A percentile compares a stretch with the other conserved stretches of the same genome.
Evolutionary conservation across 2,888 invertebrate genomes (phyloP).

Genomic region (Chloroclysta siterata): DNA sequence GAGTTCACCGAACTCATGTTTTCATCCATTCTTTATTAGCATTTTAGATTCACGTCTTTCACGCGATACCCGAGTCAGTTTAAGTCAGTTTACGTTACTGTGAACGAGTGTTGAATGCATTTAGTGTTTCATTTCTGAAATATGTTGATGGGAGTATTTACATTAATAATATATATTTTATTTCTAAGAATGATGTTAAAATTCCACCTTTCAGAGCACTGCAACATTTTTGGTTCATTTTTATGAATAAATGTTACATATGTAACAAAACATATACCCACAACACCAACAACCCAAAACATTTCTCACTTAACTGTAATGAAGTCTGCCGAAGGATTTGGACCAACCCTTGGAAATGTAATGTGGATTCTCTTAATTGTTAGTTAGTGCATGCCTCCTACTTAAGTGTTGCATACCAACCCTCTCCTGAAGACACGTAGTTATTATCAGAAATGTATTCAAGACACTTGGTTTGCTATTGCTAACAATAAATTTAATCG

Average conservation of each 20-base stretch:
- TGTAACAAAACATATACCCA: too few relatives aligned
- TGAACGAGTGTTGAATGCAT: slow-evolving; percentile 14
- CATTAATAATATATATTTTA: slow-evolving; percentile 2
- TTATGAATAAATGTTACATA: not conserved
- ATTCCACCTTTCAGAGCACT: not conserved
- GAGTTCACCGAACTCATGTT: slow-evolving; percentile 61
- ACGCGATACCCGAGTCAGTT: slow-evolving; percentile 16
- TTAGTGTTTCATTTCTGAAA: slow-evolving; percentile 12
- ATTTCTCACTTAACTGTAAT: not conserved
- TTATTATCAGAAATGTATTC: too few relatives aligned
- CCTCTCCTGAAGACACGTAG: not conserved
- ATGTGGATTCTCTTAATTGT: not conserved
- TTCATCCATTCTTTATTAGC: slow-evolving; percentile 31
- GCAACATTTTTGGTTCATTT: not conserved
- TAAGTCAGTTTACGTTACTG: slow-evolving; percentile 10
- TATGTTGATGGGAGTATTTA: slow-evolving; percentile 16
- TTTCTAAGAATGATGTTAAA: slow-evolving; percentile 1
- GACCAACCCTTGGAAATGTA: not conserved
- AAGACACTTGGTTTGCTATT: too few relatives aligned
- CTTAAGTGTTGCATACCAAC: not conserved
- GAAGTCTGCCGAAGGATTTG: not conserved
- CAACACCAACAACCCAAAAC: too few relatives aligned
- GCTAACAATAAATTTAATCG: not conserved
- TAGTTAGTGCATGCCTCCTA: not conserved
- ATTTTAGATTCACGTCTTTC: slow-evolving; percentile 29